Base-by-base conservation (phyloP, 2,797 vertebrate genomes). In the Linurgus olivaceus region DNA sequence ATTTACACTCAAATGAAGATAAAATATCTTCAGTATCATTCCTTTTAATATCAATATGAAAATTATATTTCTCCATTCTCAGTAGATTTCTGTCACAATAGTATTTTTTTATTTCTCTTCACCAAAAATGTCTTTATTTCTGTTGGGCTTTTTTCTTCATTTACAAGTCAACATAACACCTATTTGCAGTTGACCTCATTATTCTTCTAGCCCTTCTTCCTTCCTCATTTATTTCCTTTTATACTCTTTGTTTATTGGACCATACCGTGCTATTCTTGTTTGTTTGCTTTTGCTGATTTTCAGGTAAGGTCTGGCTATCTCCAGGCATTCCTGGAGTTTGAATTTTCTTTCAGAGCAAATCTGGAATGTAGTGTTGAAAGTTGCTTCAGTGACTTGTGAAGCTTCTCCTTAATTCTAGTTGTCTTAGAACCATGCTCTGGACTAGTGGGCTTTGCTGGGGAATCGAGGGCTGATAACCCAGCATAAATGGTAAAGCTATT, bases 401-500 rank as follows among this genome's bases (percentile, higher is more conserved):
- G 52, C 29, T 65, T 10, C 16, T 83, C n/a, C 40, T 54, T 57
- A 35, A 10, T 66, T 67, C 28, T 72, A 2, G 29, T 54, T 78
- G 13, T 58, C 42, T 67, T 51, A 44, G 50, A 71, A 48, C 40
- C 59, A 13, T 68, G 45, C 20, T 88, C 31, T 75, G 26, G 50
- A 50, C 18, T 57, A 29, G 35, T 19, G 18, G 38, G 20, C 26
- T 68, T 70, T 75, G 12, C 8, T 47, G 29, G 24, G 29, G 35
- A 68, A 38, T 26, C 0, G 0, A 73, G 28, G 11, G 8, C 6
- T 66, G 74, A 7, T 25, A 37, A 6, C 10, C 26, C 31, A 63
- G 26, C 4, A 2, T 31, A 47, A 83, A 48, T 15, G 13, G 20
- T 29, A 59, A 54, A 58, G 5, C 35, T 54, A 10, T 37, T 74